Conservation (phyloP, 2,888 invertebrate species). For the Carterocephalus palaemon region DNA sequence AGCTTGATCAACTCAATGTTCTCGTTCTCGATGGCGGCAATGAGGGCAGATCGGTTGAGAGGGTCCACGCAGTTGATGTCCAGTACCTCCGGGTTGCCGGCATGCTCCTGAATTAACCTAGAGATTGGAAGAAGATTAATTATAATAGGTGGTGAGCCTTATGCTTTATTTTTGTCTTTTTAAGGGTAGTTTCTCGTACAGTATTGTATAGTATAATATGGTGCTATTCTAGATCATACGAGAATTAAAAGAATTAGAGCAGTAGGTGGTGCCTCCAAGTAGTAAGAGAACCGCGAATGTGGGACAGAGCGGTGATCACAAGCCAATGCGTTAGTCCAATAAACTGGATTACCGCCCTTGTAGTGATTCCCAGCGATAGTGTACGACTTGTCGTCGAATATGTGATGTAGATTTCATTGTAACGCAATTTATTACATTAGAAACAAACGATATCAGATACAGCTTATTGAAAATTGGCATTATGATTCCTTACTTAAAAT, state of each 20-base stretch:
- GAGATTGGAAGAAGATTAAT: conserved; percentile 28
- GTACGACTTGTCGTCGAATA: conserved; percentile 30
- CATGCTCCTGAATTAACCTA: conserved; percentile 85
- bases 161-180: too few relatives aligned
- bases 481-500: too few relatives aligned
- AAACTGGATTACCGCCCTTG: conserved; percentile 41
- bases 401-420: too few relatives aligned
- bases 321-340: conserved; percentile 25
- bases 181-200: too few relatives aligned
- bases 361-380: conserved; percentile 41
- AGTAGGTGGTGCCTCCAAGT: too few relatives aligned
- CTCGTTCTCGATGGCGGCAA: conserved; percentile 98
- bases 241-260: conserved; percentile 2
- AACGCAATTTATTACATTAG: too few relatives aligned
- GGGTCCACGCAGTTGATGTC: conserved; percentile 98
- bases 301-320: conserved; percentile 14
- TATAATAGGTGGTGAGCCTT: too few relatives aligned
- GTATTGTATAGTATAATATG: too few relatives aligned
- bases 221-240: too few relatives aligned
- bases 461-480: too few relatives aligned
- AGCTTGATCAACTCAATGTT: conserved; percentile 94
- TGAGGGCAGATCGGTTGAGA: conserved; percentile 93
- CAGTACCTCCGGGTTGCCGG: conserved; percentile 81
- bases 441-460: too few relatives aligned
- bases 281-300: conserved; percentile 16